These are phyloP conservation scores for Onchidella celtica DNA, from an alignment of 2,888 invertebrate genomes.

Conservation along the genomic window DNA sequence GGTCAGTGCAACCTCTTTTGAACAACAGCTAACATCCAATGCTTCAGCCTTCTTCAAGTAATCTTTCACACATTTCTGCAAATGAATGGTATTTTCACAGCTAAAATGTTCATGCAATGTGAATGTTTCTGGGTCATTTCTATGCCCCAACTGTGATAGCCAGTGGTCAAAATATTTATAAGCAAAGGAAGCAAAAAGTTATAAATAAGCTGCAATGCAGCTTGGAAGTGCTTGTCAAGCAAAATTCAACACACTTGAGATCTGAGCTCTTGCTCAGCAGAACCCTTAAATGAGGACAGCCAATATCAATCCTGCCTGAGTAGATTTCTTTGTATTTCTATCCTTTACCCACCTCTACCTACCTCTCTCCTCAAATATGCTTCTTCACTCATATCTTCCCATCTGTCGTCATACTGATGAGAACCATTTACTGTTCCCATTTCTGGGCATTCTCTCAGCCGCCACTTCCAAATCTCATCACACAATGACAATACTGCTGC, in stretches of 20 bases:
- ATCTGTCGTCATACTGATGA: constrained; percentile 61
- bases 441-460: constrained; percentile 72
- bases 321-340: too few relatives aligned
- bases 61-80: constrained; percentile 4
- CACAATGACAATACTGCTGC: constrained; percentile 52
- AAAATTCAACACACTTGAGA: too few relatives aligned
- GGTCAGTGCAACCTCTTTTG: constrained; percentile 15
- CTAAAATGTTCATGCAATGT: too few relatives aligned
- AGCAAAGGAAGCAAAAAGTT: too few relatives aligned
- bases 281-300: too few relatives aligned
- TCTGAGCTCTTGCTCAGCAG: too few relatives aligned
- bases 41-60: constrained; percentile 34
- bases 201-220: background rate
- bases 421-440: constrained; percentile 72
- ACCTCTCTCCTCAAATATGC: constrained; percentile 57
- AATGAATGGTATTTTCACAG: too few relatives aligned
- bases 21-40: background rate
- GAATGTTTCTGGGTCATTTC: too few relatives aligned
- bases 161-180: too few relatives aligned
- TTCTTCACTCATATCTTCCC: constrained; percentile 62
- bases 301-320: too few relatives aligned
- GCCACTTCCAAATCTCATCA: constrained; percentile 74
- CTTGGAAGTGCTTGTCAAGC: too few relatives aligned
- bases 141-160: too few relatives aligned
- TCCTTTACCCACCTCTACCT: background rate